Evolutionary conservation across 2,797 vertebrate species (phyloP).

Genomic region (Rhynchonycteris naso): DNA sequence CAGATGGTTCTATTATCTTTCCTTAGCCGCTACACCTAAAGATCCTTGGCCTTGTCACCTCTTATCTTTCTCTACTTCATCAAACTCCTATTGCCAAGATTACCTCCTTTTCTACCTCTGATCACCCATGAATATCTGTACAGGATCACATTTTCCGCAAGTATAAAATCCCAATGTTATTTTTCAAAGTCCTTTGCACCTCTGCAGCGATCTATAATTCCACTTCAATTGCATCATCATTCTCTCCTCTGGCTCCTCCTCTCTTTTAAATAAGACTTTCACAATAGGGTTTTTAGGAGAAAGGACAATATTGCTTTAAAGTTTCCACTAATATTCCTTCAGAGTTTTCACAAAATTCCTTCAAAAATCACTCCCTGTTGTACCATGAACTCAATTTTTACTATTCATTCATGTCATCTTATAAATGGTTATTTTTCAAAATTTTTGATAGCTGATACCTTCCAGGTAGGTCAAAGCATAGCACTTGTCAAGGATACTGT

Average conservation of each 20-base stretch:
- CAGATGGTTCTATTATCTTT: constrained; percentile 59
- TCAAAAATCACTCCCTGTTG: constrained; percentile 65
- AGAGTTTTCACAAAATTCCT: constrained; percentile 29
- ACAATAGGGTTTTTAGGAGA: background rate
- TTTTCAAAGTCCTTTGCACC: background rate
- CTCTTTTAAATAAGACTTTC: constrained; percentile 21
- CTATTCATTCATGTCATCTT: constrained; percentile 42
- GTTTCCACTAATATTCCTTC: constrained; percentile 41
- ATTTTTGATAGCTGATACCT: constrained; percentile 59
- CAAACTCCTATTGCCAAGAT: constrained; percentile 59
- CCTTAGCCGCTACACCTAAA: constrained; percentile 51
- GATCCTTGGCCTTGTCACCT: constrained; percentile 62
- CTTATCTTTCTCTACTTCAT: constrained; percentile 66
- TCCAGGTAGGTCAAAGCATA: constrained; percentile 49
- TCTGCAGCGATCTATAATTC: constrained; percentile 7
- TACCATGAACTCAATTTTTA: background rate
- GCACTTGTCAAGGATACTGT: constrained; percentile 45
- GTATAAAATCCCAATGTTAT: constrained; percentile 37
- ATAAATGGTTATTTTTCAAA: constrained; percentile 29
- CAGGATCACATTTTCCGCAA: constrained; percentile 18
- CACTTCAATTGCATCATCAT: background rate
- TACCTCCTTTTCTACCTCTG: constrained; percentile 49
- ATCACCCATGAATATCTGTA: constrained; percentile 50
- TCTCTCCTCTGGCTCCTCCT: constrained; percentile 23
- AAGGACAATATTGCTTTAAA: constrained; percentile 51